phyloP scores from a whole-genome alignment of 2,113 vertebrate genomes.

The Dipodomys merriami region DNA sequence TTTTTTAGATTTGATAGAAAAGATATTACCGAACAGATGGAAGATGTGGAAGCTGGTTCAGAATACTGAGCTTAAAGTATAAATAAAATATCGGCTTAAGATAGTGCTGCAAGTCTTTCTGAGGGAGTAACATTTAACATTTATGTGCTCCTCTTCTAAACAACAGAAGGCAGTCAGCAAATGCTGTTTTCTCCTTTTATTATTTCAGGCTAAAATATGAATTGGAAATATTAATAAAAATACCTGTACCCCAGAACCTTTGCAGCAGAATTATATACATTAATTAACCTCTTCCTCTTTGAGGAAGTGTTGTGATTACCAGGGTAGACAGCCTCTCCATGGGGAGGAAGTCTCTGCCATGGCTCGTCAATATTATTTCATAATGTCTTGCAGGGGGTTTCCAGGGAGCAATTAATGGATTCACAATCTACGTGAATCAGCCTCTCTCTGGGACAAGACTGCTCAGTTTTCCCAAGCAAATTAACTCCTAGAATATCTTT shows the following conservation, averaged over 20 bases:
- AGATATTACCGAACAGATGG: constrained; percentile 70
- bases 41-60: constrained; percentile 46
- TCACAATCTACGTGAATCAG: neutral
- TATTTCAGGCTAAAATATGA: constrained; percentile 81
- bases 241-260: constrained; percentile 69
- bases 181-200: constrained; percentile 69
- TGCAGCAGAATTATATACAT: constrained; percentile 53
- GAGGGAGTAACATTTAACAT: constrained; percentile 72
- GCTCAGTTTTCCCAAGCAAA: constrained; percentile 35
- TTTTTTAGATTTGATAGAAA: constrained; percentile 31
- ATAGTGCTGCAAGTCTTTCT: constrained; percentile 64
- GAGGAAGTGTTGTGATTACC: neutral
- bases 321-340: constrained; percentile 10
- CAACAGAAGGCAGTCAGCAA: constrained; percentile 76
- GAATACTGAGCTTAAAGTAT: constrained; percentile 61
- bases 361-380: constrained; percentile 62
- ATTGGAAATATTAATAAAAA: constrained; percentile 82
- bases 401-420: constrained; percentile 49
- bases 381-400: constrained; percentile 23
- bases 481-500: neutral
- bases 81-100: constrained; percentile 81
- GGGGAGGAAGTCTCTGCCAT: neutral
- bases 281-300: constrained; percentile 77
- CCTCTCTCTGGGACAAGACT: neutral
- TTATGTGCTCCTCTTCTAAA: constrained; percentile 65